A percentile compares a stretch with the other conserved stretches of the same genome.
Evolutionary conservation across 2,888 invertebrate genomes (phyloP).

Genomic region (Torymus aiolomorphi): DNA sequence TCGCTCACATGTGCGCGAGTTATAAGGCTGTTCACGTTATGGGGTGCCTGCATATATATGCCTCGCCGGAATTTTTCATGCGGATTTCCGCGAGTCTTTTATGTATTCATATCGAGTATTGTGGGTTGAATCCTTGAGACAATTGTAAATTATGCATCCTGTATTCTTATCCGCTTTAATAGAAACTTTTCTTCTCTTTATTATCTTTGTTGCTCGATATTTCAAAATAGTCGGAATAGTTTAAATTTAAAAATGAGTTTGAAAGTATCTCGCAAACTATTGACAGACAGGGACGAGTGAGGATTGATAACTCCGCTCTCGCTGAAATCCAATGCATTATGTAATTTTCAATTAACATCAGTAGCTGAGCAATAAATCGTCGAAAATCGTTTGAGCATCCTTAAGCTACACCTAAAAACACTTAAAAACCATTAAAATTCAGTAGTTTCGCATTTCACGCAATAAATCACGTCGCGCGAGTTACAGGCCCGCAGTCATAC

Average conservation of each 20-base stretch:
- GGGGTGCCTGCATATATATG: background rate
- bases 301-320: background rate
- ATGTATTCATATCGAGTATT: background rate
- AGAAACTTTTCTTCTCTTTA: background rate
- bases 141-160: background rate
- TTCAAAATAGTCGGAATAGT: too few relatives aligned
- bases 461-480: constrained; percentile 7
- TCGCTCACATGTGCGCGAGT: background rate
- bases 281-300: too few relatives aligned
- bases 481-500: background rate
- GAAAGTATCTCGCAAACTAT: too few relatives aligned
- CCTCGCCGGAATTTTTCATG: background rate
- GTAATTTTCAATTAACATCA: too few relatives aligned
- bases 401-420: background rate
- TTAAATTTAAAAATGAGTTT: too few relatives aligned
- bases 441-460: constrained; percentile 2
- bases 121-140: background rate
- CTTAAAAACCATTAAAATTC: background rate
- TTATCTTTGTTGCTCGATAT: too few relatives aligned
- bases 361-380: too few relatives aligned
- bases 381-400: background rate
- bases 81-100: background rate
- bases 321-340: background rate
- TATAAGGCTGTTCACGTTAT: too few relatives aligned
- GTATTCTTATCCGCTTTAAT: background rate